These are phyloP conservation scores for Cancer borealis DNA, from an alignment of 2,888 invertebrate genomes.

Conservation along the genomic window DNA sequence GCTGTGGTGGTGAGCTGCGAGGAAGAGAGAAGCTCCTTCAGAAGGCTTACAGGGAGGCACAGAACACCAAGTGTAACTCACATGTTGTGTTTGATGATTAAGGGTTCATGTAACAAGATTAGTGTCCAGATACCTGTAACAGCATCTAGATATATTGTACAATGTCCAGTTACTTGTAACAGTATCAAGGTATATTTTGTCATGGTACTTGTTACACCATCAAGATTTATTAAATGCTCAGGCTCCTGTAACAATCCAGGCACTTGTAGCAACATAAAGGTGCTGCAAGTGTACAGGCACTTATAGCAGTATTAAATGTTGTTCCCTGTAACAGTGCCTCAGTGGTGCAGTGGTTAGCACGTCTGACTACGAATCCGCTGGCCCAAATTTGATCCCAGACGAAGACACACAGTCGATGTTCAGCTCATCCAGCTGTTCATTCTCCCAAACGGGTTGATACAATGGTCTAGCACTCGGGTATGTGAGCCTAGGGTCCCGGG, in stretches of 20 bases:
- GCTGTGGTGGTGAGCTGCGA: not conserved
- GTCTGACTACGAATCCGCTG: too few relatives aligned
- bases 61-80: constrained; percentile 42
- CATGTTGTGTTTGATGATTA: constrained; percentile 70
- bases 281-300: not conserved
- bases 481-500: too few relatives aligned
- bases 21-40: constrained; percentile 68
- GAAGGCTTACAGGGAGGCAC: constrained; percentile 65
- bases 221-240: not conserved
- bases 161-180: not conserved
- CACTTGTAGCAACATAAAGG: not conserved
- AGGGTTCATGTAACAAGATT: not conserved
- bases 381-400: too few relatives aligned
- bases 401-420: too few relatives aligned
- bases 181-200: not conserved
- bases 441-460: too few relatives aligned
- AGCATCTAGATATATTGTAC: not conserved
- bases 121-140: not conserved
- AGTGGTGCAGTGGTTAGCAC: too few relatives aligned
- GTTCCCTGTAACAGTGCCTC: not conserved
- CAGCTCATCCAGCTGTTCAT: too few relatives aligned
- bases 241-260: not conserved
- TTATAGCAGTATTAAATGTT: not conserved
- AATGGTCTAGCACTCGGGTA: too few relatives aligned
- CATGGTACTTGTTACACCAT: too few relatives aligned